phyloP scores from a whole-genome alignment of 2,113 vertebrate genomes.

The Mesocricetus auratus region DNA sequence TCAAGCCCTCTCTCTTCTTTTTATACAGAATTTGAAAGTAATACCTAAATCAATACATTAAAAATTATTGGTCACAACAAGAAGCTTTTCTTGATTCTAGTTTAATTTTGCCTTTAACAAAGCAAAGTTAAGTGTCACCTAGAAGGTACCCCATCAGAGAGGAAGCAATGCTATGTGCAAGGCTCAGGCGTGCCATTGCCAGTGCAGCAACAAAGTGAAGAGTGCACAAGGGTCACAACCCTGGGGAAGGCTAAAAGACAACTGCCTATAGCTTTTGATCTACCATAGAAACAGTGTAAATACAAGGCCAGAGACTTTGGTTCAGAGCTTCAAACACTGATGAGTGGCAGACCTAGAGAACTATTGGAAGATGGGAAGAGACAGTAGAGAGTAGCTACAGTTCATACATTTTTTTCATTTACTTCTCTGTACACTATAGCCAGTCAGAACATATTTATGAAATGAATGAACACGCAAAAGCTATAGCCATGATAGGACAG shows the following conservation, averaged over 20 bases:
- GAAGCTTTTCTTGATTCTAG: neutral
- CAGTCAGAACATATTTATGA: neutral
- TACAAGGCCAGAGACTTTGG: neutral
- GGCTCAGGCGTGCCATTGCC: neutral
- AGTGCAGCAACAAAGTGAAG: neutral
- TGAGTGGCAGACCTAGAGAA: neutral
- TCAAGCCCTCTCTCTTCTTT: neutral
- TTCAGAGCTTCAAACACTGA: neutral
- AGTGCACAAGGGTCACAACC: fast-evolving
- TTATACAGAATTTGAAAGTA: slow-evolving; percentile 18
- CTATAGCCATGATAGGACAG: neutral
- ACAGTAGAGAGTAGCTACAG: neutral
- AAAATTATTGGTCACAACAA: neutral
- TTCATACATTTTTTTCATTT: neutral
- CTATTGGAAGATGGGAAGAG: neutral
- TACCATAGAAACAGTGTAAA: neutral
- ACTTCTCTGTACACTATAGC: neutral
- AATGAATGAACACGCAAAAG: neutral
- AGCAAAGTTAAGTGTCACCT: slow-evolving; percentile 4
- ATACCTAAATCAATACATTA: neutral
- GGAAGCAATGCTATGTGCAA: neutral
- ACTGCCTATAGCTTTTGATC: no score
- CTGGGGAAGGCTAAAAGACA: neutral
- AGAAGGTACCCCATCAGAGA: neutral
- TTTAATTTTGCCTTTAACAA: slow-evolving; percentile 19